Percentiles rank a stretch among this genome's conserved stretches.
Evolutionary conservation across 2,113 vertebrate species (phyloP).

Genomic region (Bolborhynchus lineola): DNA sequence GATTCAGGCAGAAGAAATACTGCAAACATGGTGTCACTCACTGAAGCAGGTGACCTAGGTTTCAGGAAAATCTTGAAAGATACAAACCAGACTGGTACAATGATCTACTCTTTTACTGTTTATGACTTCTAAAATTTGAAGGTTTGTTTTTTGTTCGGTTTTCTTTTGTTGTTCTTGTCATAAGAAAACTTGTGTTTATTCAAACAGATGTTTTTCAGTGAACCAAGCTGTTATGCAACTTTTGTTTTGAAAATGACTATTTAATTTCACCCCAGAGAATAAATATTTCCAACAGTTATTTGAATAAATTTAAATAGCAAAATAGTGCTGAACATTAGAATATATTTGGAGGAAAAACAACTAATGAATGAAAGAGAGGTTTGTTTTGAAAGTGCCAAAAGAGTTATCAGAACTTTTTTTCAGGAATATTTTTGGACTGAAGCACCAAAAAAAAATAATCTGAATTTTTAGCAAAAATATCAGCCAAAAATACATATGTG

Average conservation of each 20-base stretch:
- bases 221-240: neutral
- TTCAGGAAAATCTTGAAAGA: neutral
- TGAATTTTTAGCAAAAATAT: neutral
- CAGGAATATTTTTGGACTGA: neutral
- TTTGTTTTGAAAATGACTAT: neutral
- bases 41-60: neutral
- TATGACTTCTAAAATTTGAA: neutral
- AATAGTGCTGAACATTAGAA: neutral
- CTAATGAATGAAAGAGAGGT: neutral
- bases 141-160: neutral
- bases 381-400: neutral
- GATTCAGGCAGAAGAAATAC: neutral
- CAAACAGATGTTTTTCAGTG: neutral
- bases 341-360: neutral
- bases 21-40: neutral
- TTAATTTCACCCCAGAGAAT: neutral
- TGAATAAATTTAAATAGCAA: neutral
- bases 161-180: neutral
- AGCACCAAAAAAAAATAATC: neutral
- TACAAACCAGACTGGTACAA: neutral
- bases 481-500: neutral
- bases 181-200: neutral
- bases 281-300: neutral
- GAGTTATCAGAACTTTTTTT: neutral
- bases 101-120: neutral